These are phyloP conservation scores for Mohoua ochrocephala DNA, from an alignment of 2,113 vertebrate species.

Conservation along the genomic window DNA sequence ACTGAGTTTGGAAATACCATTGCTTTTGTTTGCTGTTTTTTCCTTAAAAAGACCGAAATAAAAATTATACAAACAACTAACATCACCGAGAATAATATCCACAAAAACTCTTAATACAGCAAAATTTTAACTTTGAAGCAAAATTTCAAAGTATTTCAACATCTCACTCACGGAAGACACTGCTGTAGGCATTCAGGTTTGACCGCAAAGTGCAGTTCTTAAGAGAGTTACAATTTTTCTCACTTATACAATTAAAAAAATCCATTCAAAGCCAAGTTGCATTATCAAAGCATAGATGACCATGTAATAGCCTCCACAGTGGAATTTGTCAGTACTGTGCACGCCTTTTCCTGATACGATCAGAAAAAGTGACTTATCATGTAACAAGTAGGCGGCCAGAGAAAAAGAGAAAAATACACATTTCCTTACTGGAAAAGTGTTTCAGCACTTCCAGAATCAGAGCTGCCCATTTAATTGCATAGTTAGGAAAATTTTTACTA, in stretches of 20 bases:
- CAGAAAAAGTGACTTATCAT: not conserved
- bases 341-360: not conserved
- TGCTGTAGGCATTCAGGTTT: not conserved
- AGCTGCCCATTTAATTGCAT: not conserved
- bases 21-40: not conserved
- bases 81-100: not conserved
- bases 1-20: not conserved
- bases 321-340: not conserved
- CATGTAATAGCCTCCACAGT: not conserved
- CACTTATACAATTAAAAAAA: not conserved
- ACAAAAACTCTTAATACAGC: not conserved
- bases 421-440: not conserved
- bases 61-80: not conserved
- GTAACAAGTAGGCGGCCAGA: not conserved
- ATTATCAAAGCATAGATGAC: not conserved
- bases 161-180: not conserved
- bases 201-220: not conserved
- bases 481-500: not conserved
- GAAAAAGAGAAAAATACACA: not conserved
- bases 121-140: not conserved
- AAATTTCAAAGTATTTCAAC: not conserved
- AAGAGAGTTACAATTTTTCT: not conserved
- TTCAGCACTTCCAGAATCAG: not conserved
- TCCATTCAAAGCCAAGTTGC: not conserved
- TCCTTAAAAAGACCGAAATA: not conserved